Percentiles rank a stretch among this genome's conserved stretches.
phyloP scores from a whole-genome alignment of 2,113 vertebrate species.

The Barbus barbus region DNA sequence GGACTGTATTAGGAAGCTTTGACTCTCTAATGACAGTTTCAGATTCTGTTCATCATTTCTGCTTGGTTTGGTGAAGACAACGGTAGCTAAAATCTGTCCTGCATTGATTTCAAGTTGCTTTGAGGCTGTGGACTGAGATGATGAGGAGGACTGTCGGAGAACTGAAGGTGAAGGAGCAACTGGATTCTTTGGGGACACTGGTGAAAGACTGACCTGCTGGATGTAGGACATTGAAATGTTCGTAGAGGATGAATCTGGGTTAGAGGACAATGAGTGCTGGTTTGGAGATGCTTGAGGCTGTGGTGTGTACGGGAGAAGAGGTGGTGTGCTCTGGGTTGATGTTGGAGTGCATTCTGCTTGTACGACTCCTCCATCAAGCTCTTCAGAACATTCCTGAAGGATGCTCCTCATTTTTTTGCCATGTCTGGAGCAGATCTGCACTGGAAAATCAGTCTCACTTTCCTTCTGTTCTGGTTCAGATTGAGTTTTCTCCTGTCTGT shows the following conservation, averaged over 20 bases:
- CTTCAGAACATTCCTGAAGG: constrained; percentile 66
- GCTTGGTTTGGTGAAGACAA: background rate
- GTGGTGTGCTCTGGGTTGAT: constrained; percentile 10
- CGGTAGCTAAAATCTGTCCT: background rate
- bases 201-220: background rate
- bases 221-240: constrained; percentile 18
- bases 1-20: constrained; percentile 58
- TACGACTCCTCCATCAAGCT: constrained; percentile 32
- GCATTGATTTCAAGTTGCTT: background rate
- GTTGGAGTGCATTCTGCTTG: constrained; percentile 38
- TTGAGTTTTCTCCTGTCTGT: background rate
- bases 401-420: constrained; percentile 71
- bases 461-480: background rate
- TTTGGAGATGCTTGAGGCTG: background rate
- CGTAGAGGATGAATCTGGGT: constrained; percentile 35
- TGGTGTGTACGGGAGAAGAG: background rate
- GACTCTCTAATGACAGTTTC: constrained; percentile 57
- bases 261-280: constrained; percentile 37
- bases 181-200: background rate
- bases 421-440: constrained; percentile 73
- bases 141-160: background rate
- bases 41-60: background rate
- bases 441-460: background rate
- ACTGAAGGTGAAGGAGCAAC: background rate
- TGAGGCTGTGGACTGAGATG: background rate